Conservation (phyloP, 2,797 vertebrate genomes). For the Oreochromis mossambicus region DNA sequence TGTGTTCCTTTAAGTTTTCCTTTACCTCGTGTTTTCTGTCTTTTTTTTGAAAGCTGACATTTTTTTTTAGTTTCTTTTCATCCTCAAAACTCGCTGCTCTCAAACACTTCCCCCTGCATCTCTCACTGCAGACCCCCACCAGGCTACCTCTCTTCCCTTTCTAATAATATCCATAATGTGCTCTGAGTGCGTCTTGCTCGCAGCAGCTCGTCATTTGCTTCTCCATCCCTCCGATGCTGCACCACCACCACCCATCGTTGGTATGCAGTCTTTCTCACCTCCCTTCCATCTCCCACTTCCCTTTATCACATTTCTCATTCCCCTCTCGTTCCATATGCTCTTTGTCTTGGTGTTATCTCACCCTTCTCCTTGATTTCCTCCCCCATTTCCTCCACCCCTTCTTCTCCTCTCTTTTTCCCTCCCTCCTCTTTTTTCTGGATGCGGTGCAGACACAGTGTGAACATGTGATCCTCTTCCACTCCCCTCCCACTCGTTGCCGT, state of each 20-base stretch:
- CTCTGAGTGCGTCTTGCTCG: conserved; percentile 50
- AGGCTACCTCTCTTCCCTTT: conserved; percentile 35
- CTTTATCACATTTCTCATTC: neutral
- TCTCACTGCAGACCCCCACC: neutral
- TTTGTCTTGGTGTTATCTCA: conserved; percentile 12
- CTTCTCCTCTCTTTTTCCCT: neutral
- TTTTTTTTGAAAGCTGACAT: neutral
- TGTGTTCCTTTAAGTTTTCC: neutral
- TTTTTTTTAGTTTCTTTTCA: neutral
- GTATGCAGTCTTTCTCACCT: conserved; percentile 9
- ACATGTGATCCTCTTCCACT: conserved; percentile 26
- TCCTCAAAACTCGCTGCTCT: neutral
- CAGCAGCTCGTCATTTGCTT: conserved; percentile 28
- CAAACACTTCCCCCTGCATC: neutral
- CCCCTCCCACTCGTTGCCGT: conserved; percentile 14
- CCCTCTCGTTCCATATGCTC: conserved; percentile 9
- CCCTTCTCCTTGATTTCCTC: neutral
- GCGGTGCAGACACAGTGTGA: neutral
- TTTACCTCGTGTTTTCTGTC: neutral
- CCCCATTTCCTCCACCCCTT: neutral
- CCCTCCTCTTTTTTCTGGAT: neutral
- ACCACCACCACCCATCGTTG: neutral
- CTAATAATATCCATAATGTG: conserved; percentile 69
- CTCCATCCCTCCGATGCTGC: neutral
- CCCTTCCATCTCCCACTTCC: neutral